Base-by-base conservation (phyloP, 2,113 vertebrate species). In the Trematomus loennbergii region DNA sequence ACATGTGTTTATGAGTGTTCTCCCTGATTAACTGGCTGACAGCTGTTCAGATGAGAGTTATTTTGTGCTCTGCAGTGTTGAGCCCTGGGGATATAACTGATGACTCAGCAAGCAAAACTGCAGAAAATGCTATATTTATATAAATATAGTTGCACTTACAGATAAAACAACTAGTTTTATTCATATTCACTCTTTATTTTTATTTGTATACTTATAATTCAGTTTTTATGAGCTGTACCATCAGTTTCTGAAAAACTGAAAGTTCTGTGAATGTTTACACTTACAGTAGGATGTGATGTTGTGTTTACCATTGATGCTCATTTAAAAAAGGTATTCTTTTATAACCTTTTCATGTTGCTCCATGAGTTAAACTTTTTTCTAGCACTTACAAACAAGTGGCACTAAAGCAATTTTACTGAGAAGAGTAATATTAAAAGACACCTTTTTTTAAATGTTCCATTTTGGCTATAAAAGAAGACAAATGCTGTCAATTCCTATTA, bases 21-120 rank as follows among this genome's bases (percentile, higher is more conserved):
- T 63, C 33, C 61, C 76, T 70, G 22, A 53, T 48, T 17, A 36
- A 43, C 66, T 2, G 7, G 48, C 66, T 2, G 7, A 64, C 4
- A 13, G 62, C 49, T 78, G 62, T 79, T 78, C 63, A 70, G 62
- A 75, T 8, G 25, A 9, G 2, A 8, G 12, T 29, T 60, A 53
- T 64, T 40, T 81, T 79, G 29, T 53, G 64, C 58, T 46, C 48
- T 7, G 2, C 61, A 36, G 50, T 57, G 72, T 77, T 55, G 12
- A 70, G 50, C 59, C 65, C 48, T 48, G 54, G 29, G 64, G 70
- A 57, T 58, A 66, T 4, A 33, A 2, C 11, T n/a, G 2, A 43
- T 82, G 87, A 87, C 50, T 87, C 72, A 68, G 78, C 55, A 49
- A 46, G 17, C 22, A n/a, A 20, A 60, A 55, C 12, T 52, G 22